Conservation (phyloP, 2,113 vertebrate species). For the Atlantisia rogersi region DNA sequence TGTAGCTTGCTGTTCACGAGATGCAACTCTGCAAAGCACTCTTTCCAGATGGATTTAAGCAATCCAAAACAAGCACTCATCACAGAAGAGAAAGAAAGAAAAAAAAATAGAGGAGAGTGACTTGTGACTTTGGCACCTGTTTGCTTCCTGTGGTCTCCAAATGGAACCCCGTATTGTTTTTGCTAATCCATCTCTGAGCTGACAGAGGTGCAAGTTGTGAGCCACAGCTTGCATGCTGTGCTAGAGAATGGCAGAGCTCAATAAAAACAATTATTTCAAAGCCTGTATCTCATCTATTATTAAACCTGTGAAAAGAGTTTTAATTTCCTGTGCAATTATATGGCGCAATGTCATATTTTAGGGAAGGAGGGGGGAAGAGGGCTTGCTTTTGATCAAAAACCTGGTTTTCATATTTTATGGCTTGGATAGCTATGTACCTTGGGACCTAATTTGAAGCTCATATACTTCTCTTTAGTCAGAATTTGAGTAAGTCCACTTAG, state of each 20-base stretch:
- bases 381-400: conserved; percentile 71
- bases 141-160: conserved; percentile 51
- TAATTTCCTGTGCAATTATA: conserved; percentile 83
- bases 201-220: conserved; percentile 61
- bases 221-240: conserved; percentile 59
- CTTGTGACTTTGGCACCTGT: conserved; percentile 46
- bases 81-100: background rate
- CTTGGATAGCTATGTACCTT: conserved; percentile 42
- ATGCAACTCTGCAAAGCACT: background rate
- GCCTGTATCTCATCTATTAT: conserved; percentile 80
- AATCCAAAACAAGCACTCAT: background rate
- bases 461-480: conserved; percentile 23
- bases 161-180: conserved; percentile 41
- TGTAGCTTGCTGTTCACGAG: background rate
- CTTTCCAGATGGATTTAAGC: background rate
- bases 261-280: conserved; percentile 81
- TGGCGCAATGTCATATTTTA: conserved; percentile 70
- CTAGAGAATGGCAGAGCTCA: conserved; percentile 70
- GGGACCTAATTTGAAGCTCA: conserved; percentile 54
- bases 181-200: conserved; percentile 56
- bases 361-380: background rate
- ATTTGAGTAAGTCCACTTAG: conserved; percentile 58
- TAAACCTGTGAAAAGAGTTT: conserved; percentile 80
- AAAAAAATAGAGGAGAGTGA: background rate
- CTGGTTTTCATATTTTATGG: conserved; percentile 65